phyloP scores from a whole-genome alignment of 2,797 vertebrate genomes.

The Synaphobranchus kaupii region DNA sequence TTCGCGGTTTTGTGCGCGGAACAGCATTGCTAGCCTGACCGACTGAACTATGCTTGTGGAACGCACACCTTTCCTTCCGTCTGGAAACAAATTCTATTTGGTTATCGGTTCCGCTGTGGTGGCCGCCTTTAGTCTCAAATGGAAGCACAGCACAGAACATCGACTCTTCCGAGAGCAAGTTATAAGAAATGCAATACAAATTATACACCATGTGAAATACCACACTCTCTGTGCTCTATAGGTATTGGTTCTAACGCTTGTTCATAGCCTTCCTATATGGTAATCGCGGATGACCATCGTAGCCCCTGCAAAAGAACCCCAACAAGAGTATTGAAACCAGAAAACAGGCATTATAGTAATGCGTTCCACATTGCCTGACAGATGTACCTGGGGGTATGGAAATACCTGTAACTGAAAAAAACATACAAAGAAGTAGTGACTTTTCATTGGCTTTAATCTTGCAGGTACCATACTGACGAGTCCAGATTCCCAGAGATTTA shows the following conservation, averaged over 20 bases:
- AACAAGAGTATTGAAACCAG: no score
- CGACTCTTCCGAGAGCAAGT: neutral
- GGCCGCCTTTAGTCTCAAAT: neutral
- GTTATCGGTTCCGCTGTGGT: neutral
- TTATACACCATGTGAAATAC: neutral
- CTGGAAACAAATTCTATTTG: neutral
- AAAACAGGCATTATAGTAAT: no score
- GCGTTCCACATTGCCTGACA: no score
- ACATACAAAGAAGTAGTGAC: neutral
- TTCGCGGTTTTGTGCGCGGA: neutral
- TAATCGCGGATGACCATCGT: neutral
- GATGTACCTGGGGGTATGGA: neutral
- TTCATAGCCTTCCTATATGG: neutral
- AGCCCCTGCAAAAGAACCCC: no score
- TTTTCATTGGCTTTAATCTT: neutral
- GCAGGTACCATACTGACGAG: neutral
- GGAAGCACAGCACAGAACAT: neutral
- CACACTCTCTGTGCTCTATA: neutral
- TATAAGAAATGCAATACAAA: neutral
- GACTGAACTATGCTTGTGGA: neutral
- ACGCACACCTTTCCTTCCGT: neutral
- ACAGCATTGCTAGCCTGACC: neutral
- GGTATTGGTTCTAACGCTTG: neutral
- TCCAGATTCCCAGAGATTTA: neutral
- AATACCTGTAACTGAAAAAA: neutral